phyloP scores from a whole-genome alignment of 2,113 vertebrate genomes.

The Lucifuga dentata region DNA sequence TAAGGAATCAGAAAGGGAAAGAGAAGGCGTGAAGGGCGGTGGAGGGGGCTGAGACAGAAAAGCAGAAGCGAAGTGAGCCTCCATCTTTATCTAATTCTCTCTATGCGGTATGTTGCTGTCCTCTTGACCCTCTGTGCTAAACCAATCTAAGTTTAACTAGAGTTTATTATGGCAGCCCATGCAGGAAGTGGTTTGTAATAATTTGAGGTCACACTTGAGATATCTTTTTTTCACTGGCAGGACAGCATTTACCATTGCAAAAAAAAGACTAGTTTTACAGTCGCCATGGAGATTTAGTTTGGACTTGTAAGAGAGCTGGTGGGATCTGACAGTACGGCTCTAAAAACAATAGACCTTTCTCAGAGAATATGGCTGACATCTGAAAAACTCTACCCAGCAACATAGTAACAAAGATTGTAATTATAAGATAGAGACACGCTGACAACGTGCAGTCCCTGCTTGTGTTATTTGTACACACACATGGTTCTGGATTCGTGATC shows the following conservation, averaged over 20 bases:
- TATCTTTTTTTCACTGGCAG: background rate
- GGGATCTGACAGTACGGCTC: slow-evolving; percentile 61
- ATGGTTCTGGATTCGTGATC: slow-evolving; percentile 2
- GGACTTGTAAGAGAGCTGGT: slow-evolving; percentile 54
- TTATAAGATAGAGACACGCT: slow-evolving; percentile 55
- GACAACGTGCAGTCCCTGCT: slow-evolving; percentile 8
- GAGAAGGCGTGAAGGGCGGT: background rate
- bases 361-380: slow-evolving; percentile 60
- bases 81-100: background rate
- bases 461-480: background rate
- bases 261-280: slow-evolving; percentile 25
- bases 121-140: slow-evolving; percentile 9
- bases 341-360: slow-evolving; percentile 56
- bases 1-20: slow-evolving; percentile 1
- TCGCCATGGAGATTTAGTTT: slow-evolving; percentile 71
- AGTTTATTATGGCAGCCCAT: slow-evolving; percentile 19
- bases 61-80: background rate
- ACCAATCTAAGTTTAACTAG: slow-evolving; percentile 13
- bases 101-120: background rate
- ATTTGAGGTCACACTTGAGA: background rate
- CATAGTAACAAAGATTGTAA: slow-evolving; percentile 60
- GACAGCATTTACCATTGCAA: slow-evolving; percentile 20
- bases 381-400: slow-evolving; percentile 51
- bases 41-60: background rate
- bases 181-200: slow-evolving; percentile 2